Conservation (phyloP, 2,888 invertebrate genomes). For the Hyposoter dolosus region DNA sequence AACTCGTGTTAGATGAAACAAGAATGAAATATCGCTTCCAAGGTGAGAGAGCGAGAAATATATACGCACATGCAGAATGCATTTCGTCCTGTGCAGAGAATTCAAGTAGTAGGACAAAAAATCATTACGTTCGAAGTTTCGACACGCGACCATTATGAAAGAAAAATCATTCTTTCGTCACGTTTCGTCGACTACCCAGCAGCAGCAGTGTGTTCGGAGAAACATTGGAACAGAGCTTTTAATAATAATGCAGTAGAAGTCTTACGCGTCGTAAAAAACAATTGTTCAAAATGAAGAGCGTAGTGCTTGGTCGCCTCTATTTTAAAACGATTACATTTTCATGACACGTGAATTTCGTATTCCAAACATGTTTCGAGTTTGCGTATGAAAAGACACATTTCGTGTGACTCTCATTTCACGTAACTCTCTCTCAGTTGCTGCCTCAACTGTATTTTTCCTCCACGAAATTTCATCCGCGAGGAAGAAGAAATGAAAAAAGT, state of each 20-base stretch:
- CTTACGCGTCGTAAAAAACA: neutral
- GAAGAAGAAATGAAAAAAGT: slow-evolving; percentile 2
- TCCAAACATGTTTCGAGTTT: neutral
- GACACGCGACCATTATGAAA: neutral
- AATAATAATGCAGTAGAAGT: neutral
- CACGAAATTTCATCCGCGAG: neutral
- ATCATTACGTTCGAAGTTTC: neutral
- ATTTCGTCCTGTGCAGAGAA: slow-evolving; percentile 2
- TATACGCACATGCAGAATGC: slow-evolving; percentile 1
- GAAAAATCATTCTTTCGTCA: neutral
- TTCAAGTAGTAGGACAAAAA: neutral
- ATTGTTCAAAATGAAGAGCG: neutral
- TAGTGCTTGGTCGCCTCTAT: neutral
- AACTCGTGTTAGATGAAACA: slow-evolving; percentile 69
- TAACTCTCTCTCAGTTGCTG: neutral
- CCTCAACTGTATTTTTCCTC: neutral
- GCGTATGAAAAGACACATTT: neutral
- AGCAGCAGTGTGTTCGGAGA: neutral
- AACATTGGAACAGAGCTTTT: neutral
- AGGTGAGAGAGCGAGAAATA: slow-evolving; percentile 11
- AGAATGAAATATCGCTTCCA: slow-evolving; percentile 72
- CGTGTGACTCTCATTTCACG: neutral
- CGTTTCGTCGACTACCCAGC: neutral
- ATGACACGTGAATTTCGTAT: neutral
- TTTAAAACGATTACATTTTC: neutral